A percentile compares a stretch with the other conserved stretches of the same genome.
These are phyloP conservation scores for Trichopoda pennipes DNA, from an alignment of 2,888 invertebrate genomes.

Conservation along the genomic window DNA sequence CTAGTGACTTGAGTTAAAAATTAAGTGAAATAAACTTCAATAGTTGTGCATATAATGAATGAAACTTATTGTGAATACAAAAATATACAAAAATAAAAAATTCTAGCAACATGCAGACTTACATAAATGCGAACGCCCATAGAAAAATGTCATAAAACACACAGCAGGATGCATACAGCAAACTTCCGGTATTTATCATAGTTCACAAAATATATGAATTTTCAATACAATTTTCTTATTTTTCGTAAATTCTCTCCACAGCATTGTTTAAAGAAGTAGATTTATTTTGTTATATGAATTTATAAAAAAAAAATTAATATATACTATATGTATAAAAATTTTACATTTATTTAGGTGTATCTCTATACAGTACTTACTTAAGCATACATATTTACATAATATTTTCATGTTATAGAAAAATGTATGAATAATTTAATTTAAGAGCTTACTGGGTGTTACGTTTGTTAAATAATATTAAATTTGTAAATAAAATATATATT, in stretches of 20 bases:
- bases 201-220: slow-evolving; percentile 57
- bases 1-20: neutral
- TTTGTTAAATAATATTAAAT: slow-evolving; percentile 4
- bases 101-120: neutral
- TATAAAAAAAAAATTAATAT: neutral
- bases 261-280: slow-evolving; percentile 14
- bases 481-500: neutral
- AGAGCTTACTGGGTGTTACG: slow-evolving; percentile 13
- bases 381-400: neutral
- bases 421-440: neutral
- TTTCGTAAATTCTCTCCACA: neutral
- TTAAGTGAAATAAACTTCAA: slow-evolving; percentile 18
- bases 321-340: neutral
- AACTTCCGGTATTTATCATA: slow-evolving; percentile 64
- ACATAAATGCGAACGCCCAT: neutral
- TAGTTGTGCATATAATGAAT: slow-evolving; percentile 9
- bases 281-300: slow-evolving; percentile 11
- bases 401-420: neutral
- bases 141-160: slow-evolving; percentile 55
- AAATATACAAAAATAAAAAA: neutral
- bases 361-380: neutral
- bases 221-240: slow-evolving; percentile 41
- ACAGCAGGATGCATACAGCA: slow-evolving; percentile 64
- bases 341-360: neutral
- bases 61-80: slow-evolving; percentile 5